These are phyloP conservation scores for Notamacropus eugenii DNA, from an alignment of 2,797 vertebrate species.

Conservation along the genomic window DNA sequence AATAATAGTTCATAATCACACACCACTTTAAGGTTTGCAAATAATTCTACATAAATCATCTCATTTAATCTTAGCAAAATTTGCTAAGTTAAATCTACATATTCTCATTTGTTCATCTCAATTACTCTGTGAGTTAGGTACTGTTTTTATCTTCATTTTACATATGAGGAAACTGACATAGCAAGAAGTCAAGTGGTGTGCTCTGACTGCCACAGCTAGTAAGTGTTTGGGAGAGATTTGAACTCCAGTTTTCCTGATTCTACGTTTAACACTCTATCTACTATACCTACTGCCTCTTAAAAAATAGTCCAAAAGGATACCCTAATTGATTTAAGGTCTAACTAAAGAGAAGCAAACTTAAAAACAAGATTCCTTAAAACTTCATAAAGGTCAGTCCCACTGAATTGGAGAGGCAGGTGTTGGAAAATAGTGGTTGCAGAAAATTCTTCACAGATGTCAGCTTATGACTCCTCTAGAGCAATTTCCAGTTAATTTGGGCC, in stretches of 20 bases:
- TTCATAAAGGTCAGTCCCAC: constrained; percentile 69
- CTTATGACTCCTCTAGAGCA: constrained; percentile 62
- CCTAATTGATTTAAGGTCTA: constrained; percentile 70
- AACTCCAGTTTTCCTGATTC: not conserved
- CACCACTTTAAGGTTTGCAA: not conserved
- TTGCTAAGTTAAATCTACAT: not conserved
- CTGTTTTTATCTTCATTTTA: not conserved
- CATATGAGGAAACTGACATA: not conserved
- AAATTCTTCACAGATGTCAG: constrained; percentile 75
- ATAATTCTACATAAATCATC: not conserved
- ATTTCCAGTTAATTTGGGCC: constrained; percentile 76
- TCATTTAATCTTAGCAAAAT: not conserved
- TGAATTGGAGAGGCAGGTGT: constrained; percentile 76
- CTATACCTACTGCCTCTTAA: not conserved
- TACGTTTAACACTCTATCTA: not conserved
- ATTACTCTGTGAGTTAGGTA: not conserved
- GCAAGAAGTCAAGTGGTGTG: not conserved
- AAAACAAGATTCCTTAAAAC: constrained; percentile 68
- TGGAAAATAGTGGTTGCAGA: constrained; percentile 67
- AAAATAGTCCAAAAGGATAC: constrained; percentile 47
- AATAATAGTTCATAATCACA: not conserved
- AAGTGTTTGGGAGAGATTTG: not conserved
- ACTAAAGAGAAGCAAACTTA: constrained; percentile 64
- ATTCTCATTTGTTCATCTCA: not conserved
- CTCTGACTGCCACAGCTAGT: not conserved